Percentiles rank a stretch among this genome's conserved stretches.
phyloP scores from a whole-genome alignment of 2,113 vertebrate genomes.

The Pampusana beccarii region DNA sequence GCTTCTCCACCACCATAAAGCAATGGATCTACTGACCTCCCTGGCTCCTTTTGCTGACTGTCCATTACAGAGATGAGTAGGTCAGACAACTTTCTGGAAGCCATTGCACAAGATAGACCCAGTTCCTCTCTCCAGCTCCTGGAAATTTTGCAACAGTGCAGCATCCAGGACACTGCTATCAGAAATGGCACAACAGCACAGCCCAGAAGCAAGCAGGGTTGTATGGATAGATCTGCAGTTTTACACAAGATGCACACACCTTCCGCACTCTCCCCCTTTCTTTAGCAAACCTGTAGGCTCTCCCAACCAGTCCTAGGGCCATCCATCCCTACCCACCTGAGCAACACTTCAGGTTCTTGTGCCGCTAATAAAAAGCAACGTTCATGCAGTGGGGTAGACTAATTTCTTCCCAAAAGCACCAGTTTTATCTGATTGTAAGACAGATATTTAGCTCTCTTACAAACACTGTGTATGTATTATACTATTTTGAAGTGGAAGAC shows the following conservation, averaged over 20 bases:
- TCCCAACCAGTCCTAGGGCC: background rate
- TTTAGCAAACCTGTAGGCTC: background rate
- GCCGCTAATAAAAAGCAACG: background rate
- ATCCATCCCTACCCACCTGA: background rate
- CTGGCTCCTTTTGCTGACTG: background rate
- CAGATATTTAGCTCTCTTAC: background rate
- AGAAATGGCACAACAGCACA: background rate
- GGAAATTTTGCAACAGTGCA: background rate
- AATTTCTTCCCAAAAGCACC: background rate
- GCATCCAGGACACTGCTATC: background rate
- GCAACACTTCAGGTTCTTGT: background rate
- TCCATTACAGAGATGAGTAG: background rate
- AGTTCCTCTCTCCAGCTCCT: background rate
- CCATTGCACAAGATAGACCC: background rate
- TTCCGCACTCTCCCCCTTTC: background rate
- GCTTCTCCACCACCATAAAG: background rate
- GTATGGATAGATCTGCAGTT: background rate
- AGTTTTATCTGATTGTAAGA: accelerated
- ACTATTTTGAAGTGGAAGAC: background rate
- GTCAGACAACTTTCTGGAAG: background rate
- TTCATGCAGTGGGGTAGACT: accelerated
- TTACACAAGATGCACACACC: background rate
- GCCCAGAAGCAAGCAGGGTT: background rate
- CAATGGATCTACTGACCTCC: background rate
- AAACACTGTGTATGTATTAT: accelerated